Percentiles rank a stretch among this genome's conserved stretches.
Conservation (phyloP, 2,113 vertebrate species). For the Ascaphus truei region DNA sequence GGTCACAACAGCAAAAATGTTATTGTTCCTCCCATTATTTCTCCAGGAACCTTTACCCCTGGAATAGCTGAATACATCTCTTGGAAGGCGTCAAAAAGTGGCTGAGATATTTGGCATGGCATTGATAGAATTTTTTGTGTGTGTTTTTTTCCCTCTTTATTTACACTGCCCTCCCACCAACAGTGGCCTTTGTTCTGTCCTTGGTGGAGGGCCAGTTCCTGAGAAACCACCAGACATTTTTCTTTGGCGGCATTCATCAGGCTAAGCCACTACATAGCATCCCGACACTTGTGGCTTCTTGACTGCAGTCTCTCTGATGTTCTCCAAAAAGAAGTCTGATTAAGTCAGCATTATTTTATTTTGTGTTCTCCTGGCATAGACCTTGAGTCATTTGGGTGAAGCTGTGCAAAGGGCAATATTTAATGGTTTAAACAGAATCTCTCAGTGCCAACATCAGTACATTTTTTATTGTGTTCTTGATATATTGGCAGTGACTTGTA, state of each 20-base stretch:
- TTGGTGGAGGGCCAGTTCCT: conserved; percentile 35
- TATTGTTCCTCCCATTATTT: background rate
- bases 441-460: too few relatives aligned
- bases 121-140: background rate
- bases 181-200: conserved; percentile 38
- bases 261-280: conserved; percentile 38
- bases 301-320: conserved; percentile 13
- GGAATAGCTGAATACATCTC: background rate
- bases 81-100: conserved; percentile 14
- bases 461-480: too few relatives aligned
- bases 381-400: background rate
- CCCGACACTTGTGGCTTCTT: conserved; percentile 28
- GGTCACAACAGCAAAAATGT: background rate
- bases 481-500: too few relatives aligned
- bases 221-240: conserved; percentile 39
- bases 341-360: conserved; percentile 24
- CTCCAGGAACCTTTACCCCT: conserved; percentile 21
- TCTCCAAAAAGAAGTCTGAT: conserved; percentile 27
- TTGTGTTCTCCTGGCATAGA: background rate
- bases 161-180: conserved; percentile 28
- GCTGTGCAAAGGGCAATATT: background rate
- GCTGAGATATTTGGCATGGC: background rate
- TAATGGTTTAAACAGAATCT: too few relatives aligned
- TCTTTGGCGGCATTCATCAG: conserved; percentile 35
- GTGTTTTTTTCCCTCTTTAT: conserved; percentile 6